Evolutionary conservation across 2,113 vertebrate species (phyloP), one percentile per base, ranked within the genome.

Genomic region (Myotis davidii): DNA sequence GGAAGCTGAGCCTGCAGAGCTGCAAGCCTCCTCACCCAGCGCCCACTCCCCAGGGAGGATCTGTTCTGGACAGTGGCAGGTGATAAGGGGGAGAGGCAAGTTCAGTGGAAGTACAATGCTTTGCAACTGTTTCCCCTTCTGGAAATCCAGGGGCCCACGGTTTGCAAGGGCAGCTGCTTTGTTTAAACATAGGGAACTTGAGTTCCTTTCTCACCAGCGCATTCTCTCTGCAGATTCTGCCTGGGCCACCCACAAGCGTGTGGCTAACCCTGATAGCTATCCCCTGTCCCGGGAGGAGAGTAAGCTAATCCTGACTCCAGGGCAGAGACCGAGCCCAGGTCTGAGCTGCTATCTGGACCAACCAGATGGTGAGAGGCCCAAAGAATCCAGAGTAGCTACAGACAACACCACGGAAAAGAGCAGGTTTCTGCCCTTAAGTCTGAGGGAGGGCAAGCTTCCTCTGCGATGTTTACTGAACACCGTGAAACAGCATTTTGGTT

Each of bases 231-330:
- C 87, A 96, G 96, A 83, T 25, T 91, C 74, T 91, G 42, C 85
- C 3, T 7, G 34, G 84, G 81, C 67, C 89, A 89, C 87, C 91
- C 70, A 88, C 65, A 88, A 78, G 88, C 18, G 45, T 90, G 59
- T 95, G 97, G 84, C 76, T 34, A 27, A 52, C 70, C 70, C 42
- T 23, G 97, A 96, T 94, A 97, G 93, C 56, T 45, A 54, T 48
- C 72, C 34, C 23, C 67, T 11, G 70, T 72, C 21, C 87, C 32
- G 13, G 84, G 59, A 84, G 72, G 48, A n/a, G 76, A 76, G 54
- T 32, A 6, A 39, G 86, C 59, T 91, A 92, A 81, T 54, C 87
- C 94, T 37, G 13, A 89, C 86, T 81, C 29, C 56, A 78, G 84
- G 94, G 78, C 86, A 88, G 56, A 92, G 48, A 70, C 70, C 2